A percentile compares a stretch with the other conserved stretches of the same genome.
Evolutionary conservation across 2,797 vertebrate species (phyloP).

Genomic region (Pangasius djambal): DNA sequence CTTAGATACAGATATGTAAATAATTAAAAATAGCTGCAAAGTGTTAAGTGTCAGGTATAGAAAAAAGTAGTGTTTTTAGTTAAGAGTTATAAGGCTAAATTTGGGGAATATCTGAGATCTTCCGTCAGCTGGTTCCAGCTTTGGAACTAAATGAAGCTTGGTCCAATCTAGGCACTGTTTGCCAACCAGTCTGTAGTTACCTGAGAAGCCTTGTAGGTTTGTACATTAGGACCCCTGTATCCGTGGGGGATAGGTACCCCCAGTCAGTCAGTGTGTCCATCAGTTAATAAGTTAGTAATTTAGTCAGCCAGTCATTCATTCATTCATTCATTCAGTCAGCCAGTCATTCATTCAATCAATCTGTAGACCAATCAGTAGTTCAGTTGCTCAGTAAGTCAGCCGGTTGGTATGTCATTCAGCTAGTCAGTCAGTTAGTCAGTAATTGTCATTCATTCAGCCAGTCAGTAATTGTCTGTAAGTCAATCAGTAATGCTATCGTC

Average conservation of each 20-base stretch:
- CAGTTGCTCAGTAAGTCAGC: background rate
- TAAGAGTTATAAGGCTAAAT: background rate
- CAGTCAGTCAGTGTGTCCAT: too few relatives aligned
- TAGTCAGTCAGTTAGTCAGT: background rate
- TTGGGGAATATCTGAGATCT: background rate
- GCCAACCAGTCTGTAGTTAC: background rate
- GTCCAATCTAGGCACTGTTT: background rate
- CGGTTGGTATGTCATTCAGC: background rate
- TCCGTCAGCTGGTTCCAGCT: background rate
- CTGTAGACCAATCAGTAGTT: background rate
- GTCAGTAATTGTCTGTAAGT: background rate
- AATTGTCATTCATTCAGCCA: background rate
- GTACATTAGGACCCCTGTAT: too few relatives aligned
- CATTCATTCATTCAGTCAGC: too few relatives aligned
- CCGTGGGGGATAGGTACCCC: too few relatives aligned
- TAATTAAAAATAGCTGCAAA: background rate
- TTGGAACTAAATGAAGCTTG: background rate
- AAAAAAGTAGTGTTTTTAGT: background rate
- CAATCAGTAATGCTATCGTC: background rate
- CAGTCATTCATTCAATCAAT: too few relatives aligned
- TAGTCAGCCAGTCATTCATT: too few relatives aligned
- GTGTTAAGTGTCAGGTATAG: background rate
- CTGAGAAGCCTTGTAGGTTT: background rate
- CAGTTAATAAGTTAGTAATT: too few relatives aligned
- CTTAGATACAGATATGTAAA: background rate